Evolutionary conservation across 2,797 vertebrate species (phyloP).

Genomic region (Harpagifer antarcticus): DNA sequence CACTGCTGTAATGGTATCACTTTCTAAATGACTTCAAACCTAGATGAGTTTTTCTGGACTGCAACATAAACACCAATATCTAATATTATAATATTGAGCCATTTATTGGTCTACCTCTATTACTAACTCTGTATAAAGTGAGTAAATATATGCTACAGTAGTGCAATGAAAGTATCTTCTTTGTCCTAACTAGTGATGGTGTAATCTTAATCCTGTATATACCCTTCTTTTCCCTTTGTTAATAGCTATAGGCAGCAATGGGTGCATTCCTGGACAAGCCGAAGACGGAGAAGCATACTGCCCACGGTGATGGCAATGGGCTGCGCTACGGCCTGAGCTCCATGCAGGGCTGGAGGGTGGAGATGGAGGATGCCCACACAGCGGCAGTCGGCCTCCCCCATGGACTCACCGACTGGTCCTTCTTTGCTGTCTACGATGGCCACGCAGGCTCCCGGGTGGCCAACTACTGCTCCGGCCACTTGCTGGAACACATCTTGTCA

Average conservation of each 20-base stretch:
- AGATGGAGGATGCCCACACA: slow-evolving; percentile 99
- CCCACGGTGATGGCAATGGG: slow-evolving; percentile 95
- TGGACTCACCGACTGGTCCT: slow-evolving; percentile 97
- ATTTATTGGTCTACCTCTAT: too few relatives aligned
- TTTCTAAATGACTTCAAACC: too few relatives aligned
- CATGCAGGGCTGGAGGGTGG: slow-evolving; percentile 99
- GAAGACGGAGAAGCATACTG: slow-evolving; percentile 99
- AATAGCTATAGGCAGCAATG: slow-evolving; percentile 92
- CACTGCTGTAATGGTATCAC: too few relatives aligned
- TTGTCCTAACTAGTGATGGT: slow-evolving; percentile 18
- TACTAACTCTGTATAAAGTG: too few relatives aligned
- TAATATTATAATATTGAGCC: too few relatives aligned
- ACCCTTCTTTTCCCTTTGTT: neutral
- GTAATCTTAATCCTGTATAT: slow-evolving; percentile 2
- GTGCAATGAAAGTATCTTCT: neutral
- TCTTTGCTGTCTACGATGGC: slow-evolving; percentile 98
- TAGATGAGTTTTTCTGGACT: too few relatives aligned
- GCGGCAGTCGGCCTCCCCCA: slow-evolving; percentile 97
- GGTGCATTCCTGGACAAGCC: slow-evolving; percentile 99
- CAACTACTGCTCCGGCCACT: slow-evolving; percentile 97
- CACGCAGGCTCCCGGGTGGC: slow-evolving; percentile 98
- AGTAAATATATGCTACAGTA: neutral
- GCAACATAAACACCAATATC: too few relatives aligned
- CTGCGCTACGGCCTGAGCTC: slow-evolving; percentile 97
- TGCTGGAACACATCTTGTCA: slow-evolving; percentile 96